phyloP scores from a whole-genome alignment of 2,797 vertebrate genomes.

The Siniperca scherzeri region DNA sequence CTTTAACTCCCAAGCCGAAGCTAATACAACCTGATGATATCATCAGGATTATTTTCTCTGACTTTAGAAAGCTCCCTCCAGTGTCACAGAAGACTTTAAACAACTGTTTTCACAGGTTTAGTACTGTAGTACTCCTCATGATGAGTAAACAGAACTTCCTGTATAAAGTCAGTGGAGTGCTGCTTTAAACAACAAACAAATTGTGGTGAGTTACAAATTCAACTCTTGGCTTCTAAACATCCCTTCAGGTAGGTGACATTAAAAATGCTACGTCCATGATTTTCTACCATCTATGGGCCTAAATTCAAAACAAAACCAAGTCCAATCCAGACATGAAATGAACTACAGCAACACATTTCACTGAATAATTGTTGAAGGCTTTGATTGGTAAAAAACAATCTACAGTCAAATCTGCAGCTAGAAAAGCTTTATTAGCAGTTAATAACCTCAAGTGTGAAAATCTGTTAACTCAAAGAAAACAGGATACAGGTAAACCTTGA shows the following conservation, averaged over 20 bases:
- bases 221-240: neutral
- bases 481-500: slow-evolving; percentile 22
- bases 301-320: neutral
- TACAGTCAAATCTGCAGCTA: neutral
- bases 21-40: neutral
- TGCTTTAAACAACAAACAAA: slow-evolving; percentile 8
- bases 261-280: neutral
- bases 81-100: neutral
- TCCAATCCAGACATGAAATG: neutral
- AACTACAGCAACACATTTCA: neutral
- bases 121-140: neutral
- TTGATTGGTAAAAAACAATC: slow-evolving; percentile 2
- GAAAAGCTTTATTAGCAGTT: slow-evolving; percentile 22
- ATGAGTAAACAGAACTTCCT: neutral
- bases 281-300: neutral
- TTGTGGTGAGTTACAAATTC: neutral
- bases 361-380: neutral
- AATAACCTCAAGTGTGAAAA: slow-evolving; percentile 40
- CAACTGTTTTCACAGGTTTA: neutral
- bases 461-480: slow-evolving; percentile 28
- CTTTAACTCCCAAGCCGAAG: neutral
- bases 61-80: neutral
- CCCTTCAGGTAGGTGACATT: neutral
- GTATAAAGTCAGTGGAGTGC: neutral
- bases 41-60: neutral